phyloP scores from a whole-genome alignment of 2,888 invertebrate species.

The Electrophaes corylata region DNA sequence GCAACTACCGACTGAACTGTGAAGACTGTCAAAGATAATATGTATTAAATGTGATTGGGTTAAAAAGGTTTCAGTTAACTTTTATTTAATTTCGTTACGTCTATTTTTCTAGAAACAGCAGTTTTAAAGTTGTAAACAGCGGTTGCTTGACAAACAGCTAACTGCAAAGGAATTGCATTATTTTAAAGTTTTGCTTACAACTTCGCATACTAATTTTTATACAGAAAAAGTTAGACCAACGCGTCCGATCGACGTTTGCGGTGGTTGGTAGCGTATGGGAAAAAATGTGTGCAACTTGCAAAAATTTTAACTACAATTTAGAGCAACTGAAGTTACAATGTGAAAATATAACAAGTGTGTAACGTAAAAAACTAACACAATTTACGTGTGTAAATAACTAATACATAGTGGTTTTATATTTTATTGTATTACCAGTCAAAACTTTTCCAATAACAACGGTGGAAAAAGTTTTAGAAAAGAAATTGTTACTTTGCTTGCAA shows the following conservation, averaged over 20 bases:
- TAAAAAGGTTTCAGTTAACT: neutral
- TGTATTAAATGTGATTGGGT: no score
- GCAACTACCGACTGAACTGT: no score
- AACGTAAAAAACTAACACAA: no score
- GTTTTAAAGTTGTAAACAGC: slow-evolving; percentile 5
- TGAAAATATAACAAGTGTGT: no score
- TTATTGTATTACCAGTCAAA: neutral
- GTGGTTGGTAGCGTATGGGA: no score
- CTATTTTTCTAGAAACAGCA: neutral
- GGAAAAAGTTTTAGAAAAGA: neutral
- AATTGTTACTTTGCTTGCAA: neutral
- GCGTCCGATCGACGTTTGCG: no score
- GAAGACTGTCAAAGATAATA: no score
- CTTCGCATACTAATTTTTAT: slow-evolving; percentile 22
- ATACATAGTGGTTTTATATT: neutral
- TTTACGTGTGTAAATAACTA: no score
- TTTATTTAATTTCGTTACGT: neutral
- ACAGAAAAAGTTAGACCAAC: no score
- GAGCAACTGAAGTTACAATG: no score
- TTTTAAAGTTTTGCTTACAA: slow-evolving; percentile 17
- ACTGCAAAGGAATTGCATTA: slow-evolving; percentile 24
- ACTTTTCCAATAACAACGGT: neutral
- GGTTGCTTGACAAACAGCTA: slow-evolving; percentile 25
- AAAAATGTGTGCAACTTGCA: neutral
- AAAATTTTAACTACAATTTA: no score